Percentiles rank a stretch among this genome's conserved stretches.
Conservation (phyloP, 1,140 invertebrate genomes). For the Danaus plexippus region DNA sequence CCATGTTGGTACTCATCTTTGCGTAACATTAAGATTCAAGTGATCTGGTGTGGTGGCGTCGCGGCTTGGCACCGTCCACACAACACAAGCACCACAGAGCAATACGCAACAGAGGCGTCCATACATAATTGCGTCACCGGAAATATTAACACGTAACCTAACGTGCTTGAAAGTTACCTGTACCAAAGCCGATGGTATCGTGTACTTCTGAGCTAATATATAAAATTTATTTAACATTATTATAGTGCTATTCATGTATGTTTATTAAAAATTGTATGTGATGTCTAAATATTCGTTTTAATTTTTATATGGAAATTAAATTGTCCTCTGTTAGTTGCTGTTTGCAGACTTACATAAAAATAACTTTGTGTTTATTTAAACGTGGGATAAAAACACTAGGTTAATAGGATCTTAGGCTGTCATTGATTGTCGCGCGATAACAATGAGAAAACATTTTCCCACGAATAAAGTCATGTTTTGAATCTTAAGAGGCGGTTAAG, state of each 20-base stretch:
- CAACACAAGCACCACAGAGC: conserved; percentile 4
- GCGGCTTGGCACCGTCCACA: conserved; percentile 25
- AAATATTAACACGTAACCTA: not conserved
- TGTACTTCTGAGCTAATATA: too few relatives aligned
- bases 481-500: conserved; percentile 17
- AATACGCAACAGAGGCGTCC: conserved; percentile 8
- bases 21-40: conserved; percentile 58
- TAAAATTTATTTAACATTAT: too few relatives aligned
- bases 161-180: not conserved
- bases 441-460: conserved; percentile 14
- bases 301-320: not conserved
- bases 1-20: conserved; percentile 43
- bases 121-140: conserved; percentile 10
- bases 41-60: conserved; percentile 44
- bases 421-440: conserved; percentile 9
- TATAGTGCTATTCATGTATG: too few relatives aligned
- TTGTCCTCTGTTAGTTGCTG: too few relatives aligned
- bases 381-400: conserved; percentile 6
- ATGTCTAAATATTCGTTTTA: not conserved
- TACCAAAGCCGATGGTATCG: too few relatives aligned
- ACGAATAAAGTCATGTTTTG: conserved; percentile 12
- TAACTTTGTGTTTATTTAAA: too few relatives aligned
- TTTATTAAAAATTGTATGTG: too few relatives aligned
- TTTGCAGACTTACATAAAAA: too few relatives aligned
- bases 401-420: conserved; percentile 10